phyloP scores from a whole-genome alignment of 2,113 vertebrate species.

The Poecile atricapillus region DNA sequence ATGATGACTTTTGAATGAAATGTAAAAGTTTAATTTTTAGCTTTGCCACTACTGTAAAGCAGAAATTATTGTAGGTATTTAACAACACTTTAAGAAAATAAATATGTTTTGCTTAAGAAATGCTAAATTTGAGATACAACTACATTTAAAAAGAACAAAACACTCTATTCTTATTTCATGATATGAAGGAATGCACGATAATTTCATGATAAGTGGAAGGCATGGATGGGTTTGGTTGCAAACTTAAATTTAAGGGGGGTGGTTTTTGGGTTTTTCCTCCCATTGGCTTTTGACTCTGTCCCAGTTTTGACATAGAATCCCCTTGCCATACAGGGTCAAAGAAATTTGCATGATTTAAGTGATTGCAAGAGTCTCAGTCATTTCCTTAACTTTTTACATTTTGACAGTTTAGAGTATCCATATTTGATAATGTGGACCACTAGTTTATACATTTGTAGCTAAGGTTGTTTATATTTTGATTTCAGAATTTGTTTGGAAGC shows the following conservation, averaged over 20 bases:
- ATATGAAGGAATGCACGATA: too few relatives aligned
- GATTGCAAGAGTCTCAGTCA: neutral
- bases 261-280: neutral
- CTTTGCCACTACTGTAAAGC: neutral
- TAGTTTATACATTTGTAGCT: neutral
- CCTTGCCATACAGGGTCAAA: neutral
- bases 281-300: neutral
- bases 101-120: neutral
- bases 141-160: neutral
- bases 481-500: constrained; percentile 78
- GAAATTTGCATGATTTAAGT: constrained; percentile 19
- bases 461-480: constrained; percentile 19
- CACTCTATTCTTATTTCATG: neutral
- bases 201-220: neutral
- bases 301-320: neutral
- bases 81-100: neutral
- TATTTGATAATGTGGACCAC: neutral
- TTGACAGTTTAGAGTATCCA: neutral
- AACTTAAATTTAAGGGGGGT: neutral
- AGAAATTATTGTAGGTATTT: neutral
- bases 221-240: neutral
- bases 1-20: neutral
- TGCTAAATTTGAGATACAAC: neutral
- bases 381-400: neutral
- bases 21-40: neutral